Conservation (phyloP, 2,113 vertebrate genomes). For the Sciurus niger region DNA sequence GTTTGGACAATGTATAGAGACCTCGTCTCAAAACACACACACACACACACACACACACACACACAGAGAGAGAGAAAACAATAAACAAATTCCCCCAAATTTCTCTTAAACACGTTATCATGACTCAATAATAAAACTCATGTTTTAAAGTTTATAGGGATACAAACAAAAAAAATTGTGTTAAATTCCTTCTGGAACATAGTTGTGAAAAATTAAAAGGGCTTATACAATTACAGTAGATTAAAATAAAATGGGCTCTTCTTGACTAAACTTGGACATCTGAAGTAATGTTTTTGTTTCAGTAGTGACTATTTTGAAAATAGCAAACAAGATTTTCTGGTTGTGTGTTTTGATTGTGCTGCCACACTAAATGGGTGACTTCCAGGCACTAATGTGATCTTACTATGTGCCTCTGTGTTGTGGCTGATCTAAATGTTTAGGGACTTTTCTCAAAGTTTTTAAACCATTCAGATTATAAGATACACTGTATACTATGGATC, state of each 20-base stretch:
- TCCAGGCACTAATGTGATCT: conserved; percentile 33
- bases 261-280: conserved; percentile 84
- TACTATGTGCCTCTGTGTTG: conserved; percentile 59
- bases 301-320: conserved; percentile 83
- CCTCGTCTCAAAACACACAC: neutral
- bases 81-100: neutral
- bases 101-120: neutral
- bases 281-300: conserved; percentile 85
- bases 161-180: conserved; percentile 9
- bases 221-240: conserved; percentile 76
- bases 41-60: too few species aligned
- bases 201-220: conserved; percentile 69
- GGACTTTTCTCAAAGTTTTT: conserved; percentile 31
- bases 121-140: conserved; percentile 38
- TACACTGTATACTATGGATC: conserved; percentile 37
- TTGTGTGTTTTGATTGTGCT: conserved; percentile 73
- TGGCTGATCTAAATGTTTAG: neutral
- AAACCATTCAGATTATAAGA: conserved; percentile 51
- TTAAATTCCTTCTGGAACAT: conserved; percentile 60
- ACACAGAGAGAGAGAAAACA: too few species aligned
- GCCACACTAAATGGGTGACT: neutral
- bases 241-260: conserved; percentile 79
- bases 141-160: conserved; percentile 48
- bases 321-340: conserved; percentile 84
- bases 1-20: neutral